These are phyloP conservation scores for Conistra vaccinii DNA, from an alignment of 2,888 invertebrate genomes.

Conservation along the genomic window DNA sequence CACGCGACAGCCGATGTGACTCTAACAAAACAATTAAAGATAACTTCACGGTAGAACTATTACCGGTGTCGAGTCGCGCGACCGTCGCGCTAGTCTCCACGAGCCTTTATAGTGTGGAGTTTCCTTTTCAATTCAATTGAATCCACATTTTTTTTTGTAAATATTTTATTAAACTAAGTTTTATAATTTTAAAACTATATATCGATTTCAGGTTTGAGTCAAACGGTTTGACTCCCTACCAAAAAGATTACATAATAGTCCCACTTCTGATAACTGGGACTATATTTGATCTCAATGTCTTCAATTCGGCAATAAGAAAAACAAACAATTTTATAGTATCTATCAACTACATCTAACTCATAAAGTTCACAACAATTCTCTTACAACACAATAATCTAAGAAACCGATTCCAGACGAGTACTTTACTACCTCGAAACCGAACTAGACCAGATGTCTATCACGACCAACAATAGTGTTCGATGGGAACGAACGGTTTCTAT, in stretches of 20 bases:
- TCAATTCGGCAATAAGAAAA: background rate
- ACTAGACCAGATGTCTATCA: slow-evolving; percentile 66
- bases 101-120: background rate
- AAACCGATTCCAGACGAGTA: slow-evolving; percentile 25
- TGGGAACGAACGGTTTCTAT: slow-evolving; percentile 60
- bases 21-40: no score
- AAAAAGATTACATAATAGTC: no score
- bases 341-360: slow-evolving; percentile 2
- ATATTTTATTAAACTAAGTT: no score
- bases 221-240: no score
- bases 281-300: no score
- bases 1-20: no score
- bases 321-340: background rate
- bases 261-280: no score
- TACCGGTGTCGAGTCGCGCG: no score
- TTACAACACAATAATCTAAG: slow-evolving; percentile 33
- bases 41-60: no score
- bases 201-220: no score
- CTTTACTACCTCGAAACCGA: slow-evolving; percentile 22
- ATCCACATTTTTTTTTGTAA: background rate
- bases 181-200: no score
- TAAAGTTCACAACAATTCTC: slow-evolving; percentile 2
- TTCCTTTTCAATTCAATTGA: slow-evolving; percentile 6
- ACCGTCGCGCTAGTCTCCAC: no score
- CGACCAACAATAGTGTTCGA: slow-evolving; percentile 56